Evolutionary conservation across 2,797 vertebrate species (phyloP).

Genomic region (Orestias chungarensis): DNA sequence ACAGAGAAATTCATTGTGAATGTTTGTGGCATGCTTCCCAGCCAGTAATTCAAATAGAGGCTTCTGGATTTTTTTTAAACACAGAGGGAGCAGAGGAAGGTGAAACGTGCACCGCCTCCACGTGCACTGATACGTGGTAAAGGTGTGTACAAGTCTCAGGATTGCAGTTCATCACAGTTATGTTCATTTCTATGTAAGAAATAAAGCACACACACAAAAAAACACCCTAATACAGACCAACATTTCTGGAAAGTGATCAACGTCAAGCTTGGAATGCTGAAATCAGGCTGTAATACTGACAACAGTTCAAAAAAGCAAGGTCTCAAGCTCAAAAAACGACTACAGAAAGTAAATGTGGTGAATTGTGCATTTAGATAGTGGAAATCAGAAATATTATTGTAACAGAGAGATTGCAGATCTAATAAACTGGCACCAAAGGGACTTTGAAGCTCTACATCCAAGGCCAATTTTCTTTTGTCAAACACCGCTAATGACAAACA

Average conservation of each 20-base stretch:
- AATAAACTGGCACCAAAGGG: too few species aligned
- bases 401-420: too few species aligned
- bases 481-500: neutral
- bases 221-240: neutral
- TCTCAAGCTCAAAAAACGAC: neutral
- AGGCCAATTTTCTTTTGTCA: neutral
- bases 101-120: neutral
- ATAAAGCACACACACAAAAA: neutral
- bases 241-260: too few species aligned
- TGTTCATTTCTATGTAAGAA: neutral
- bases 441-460: neutral
- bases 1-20: conserved; percentile 57
- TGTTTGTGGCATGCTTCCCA: conserved; percentile 40
- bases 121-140: neutral
- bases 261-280: neutral
- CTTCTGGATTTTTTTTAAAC: conserved; percentile 29
- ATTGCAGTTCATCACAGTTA: too few species aligned
- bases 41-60: conserved; percentile 43
- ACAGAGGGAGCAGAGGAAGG: conserved; percentile 26
- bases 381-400: neutral
- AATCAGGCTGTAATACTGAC: neutral
- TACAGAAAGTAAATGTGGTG: neutral
- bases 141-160: neutral
- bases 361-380: too few species aligned
- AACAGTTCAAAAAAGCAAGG: neutral